Conservation (phyloP, 64 coral and sea anemone genomes). For the Pocillopora verrucosa region DNA sequence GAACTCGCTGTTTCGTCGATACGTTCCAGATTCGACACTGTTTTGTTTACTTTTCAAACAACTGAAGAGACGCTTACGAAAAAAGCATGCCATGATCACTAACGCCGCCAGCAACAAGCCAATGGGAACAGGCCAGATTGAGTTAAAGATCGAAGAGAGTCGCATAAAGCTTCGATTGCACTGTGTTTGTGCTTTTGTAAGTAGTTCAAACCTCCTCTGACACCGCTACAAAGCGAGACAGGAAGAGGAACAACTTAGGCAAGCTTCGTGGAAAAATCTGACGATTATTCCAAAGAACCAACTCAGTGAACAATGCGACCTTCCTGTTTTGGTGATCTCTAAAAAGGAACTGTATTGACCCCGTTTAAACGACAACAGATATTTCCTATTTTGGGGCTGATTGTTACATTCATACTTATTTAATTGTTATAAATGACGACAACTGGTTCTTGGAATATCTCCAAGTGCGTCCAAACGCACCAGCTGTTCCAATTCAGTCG, state of each 20-base stretch:
- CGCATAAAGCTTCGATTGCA: slow-evolving; percentile 3
- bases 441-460: neutral
- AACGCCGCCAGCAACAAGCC: slow-evolving; percentile 2
- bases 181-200: neutral
- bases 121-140: slow-evolving; percentile 23
- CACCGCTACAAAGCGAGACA: neutral
- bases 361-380: too few species aligned
- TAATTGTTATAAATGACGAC: slow-evolving; percentile 9
- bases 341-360: neutral
- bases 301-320: neutral
- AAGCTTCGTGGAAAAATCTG: neutral
- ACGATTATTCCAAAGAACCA: neutral
- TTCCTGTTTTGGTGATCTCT: neutral
- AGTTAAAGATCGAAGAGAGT: neutral
- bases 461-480: neutral
- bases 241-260: neutral
- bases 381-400: neutral
- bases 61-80: slow-evolving; percentile 16
- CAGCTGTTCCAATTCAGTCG: neutral
- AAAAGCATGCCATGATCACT: slow-evolving; percentile 15
- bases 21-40: slow-evolving; percentile 18
- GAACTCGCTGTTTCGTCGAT: slow-evolving; percentile 10
- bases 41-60: slow-evolving; percentile 18
- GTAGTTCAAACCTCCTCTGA: neutral
- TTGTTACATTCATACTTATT: slow-evolving; percentile 19